These are phyloP conservation scores for Habroteleia sp. DNA, from an alignment of 2,888 invertebrate species.

Conservation along the genomic window DNA sequence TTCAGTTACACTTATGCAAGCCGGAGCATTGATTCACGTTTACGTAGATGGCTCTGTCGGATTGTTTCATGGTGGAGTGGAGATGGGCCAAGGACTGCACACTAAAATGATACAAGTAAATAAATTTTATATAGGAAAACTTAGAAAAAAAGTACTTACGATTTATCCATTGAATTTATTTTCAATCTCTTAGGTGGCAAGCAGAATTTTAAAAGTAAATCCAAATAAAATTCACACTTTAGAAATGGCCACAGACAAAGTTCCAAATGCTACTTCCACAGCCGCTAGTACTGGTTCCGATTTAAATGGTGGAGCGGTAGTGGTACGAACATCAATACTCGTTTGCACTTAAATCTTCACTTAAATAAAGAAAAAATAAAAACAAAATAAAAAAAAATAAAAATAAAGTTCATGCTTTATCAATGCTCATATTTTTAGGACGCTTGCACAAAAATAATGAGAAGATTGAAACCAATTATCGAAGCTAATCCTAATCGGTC, in stretches of 20 bases:
- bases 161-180: slow-evolving; percentile 2
- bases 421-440: slow-evolving; percentile 81
- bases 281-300: slow-evolving; percentile 93
- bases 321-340: slow-evolving; percentile 82
- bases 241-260: slow-evolving; percentile 92
- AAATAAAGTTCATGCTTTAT: too few species aligned
- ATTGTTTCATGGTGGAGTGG: slow-evolving; percentile 81
- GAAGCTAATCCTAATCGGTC: slow-evolving; percentile 87
- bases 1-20: slow-evolving; percentile 84
- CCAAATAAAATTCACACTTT: slow-evolving; percentile 87
- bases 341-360: too few species aligned
- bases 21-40: slow-evolving; percentile 90
- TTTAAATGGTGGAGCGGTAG: slow-evolving; percentile 92
- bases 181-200: slow-evolving; percentile 84
- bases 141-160: too few species aligned
- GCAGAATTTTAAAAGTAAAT: slow-evolving; percentile 86
- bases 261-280: slow-evolving; percentile 93
- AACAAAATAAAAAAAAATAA: too few species aligned
- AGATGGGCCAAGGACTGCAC: slow-evolving; percentile 94
- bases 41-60: slow-evolving; percentile 91
- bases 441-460: slow-evolving; percentile 88
- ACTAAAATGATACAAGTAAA: slow-evolving; percentile 93
- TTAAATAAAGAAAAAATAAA: too few species aligned
- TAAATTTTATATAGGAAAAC: too few species aligned
- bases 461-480: slow-evolving; percentile 88